A percentile compares a stretch with the other conserved stretches of the same genome.
phyloP scores from a whole-genome alignment of 2,797 vertebrate genomes.

The Anguilla obscura region DNA sequence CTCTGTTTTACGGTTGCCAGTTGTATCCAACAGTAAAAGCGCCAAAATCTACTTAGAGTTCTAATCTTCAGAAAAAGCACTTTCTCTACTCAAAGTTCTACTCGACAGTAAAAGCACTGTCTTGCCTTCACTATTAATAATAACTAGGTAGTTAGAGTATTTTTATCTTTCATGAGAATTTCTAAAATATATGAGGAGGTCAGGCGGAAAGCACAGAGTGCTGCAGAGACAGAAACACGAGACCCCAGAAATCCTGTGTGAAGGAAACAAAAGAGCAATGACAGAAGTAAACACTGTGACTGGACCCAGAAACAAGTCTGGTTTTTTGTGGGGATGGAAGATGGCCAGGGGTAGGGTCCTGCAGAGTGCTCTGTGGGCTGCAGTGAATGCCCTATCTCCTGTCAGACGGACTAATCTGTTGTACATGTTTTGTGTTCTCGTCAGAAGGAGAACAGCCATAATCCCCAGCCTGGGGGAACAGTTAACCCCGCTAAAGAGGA shows the following conservation, averaged over 20 bases:
- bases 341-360: not conserved
- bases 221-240: not conserved
- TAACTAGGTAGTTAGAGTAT: not conserved
- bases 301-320: constrained; percentile 20
- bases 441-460: constrained; percentile 26
- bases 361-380: constrained; percentile 1
- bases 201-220: not conserved
- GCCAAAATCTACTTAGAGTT: no score
- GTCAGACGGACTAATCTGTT: constrained; percentile 32
- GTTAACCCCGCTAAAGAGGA: constrained; percentile 33
- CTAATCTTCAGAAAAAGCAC: no score
- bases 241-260: not conserved
- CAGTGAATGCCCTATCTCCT: constrained; percentile 14
- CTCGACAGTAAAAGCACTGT: not conserved
- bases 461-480: constrained; percentile 30
- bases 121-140: not conserved
- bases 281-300: constrained; percentile 10
- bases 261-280: not conserved
- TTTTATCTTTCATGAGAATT: not conserved
- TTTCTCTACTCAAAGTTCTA: not conserved
- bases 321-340: not conserved
- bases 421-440: constrained; percentile 30
- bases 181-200: not conserved
- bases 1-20: no score
- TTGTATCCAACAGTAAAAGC: no score